Conservation (phyloP, 2,888 invertebrate genomes). For the Mayetiola destructor region DNA sequence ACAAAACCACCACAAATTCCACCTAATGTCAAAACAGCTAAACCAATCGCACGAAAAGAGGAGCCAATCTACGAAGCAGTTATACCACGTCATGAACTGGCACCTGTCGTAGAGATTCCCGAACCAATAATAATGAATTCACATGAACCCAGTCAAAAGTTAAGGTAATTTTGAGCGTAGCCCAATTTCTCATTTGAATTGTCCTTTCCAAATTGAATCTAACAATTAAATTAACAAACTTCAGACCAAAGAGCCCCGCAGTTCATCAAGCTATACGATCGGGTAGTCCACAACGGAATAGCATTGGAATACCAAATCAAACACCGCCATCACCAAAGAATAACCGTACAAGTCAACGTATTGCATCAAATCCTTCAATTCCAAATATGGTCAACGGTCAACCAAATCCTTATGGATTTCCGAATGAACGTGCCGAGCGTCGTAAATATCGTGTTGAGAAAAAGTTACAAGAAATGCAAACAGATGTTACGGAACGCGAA, state of each 20-base stretch:
- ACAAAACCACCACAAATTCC: constrained; percentile 22
- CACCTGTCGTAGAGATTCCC: constrained; percentile 31
- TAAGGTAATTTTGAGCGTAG: constrained; percentile 7
- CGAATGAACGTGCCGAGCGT: constrained; percentile 58
- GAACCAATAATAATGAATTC: constrained; percentile 20
- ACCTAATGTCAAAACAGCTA: constrained; percentile 19
- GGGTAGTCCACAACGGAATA: constrained; percentile 23
- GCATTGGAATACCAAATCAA: constrained; percentile 23
- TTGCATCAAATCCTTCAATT: constrained; percentile 34
- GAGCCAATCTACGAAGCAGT: constrained; percentile 81
- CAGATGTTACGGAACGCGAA: constrained; percentile 29
- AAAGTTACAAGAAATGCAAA: constrained; percentile 65
- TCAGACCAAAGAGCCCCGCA: constrained; percentile 31
- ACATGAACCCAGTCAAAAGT: constrained; percentile 16
- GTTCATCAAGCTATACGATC: constrained; percentile 28
- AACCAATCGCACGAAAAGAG: constrained; percentile 27
- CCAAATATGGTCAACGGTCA: constrained; percentile 26
- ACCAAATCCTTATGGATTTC: constrained; percentile 26
- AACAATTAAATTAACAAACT: constrained; percentile 15
- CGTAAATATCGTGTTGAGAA: constrained; percentile 75
- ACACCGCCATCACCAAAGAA: constrained; percentile 37
- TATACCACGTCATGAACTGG: constrained; percentile 48
- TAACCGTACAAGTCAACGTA: constrained; percentile 38
- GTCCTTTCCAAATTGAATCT: neutral
- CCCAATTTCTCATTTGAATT: neutral